phyloP scores from a whole-genome alignment of 2,113 vertebrate species.

The Corythoichthys haematopterus region DNA sequence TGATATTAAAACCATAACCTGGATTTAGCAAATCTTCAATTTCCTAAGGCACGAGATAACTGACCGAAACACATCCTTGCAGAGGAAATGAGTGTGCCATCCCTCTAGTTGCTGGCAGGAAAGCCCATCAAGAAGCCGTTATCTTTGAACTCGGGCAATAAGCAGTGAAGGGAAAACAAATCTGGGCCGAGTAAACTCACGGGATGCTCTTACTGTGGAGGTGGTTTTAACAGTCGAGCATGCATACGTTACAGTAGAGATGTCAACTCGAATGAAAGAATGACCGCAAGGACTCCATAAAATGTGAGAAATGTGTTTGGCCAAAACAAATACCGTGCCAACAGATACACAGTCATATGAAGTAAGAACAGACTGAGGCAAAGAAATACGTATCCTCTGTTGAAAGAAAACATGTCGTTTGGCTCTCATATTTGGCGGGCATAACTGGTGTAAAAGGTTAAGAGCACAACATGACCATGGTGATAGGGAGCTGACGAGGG shows the following conservation, averaged over 20 bases:
- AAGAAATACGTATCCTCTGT: neutral
- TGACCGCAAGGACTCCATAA: neutral
- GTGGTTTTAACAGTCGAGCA: neutral
- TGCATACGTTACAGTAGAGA: neutral
- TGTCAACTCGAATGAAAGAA: neutral
- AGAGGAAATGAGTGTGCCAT: constrained; percentile 29
- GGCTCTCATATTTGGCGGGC: constrained; percentile 6
- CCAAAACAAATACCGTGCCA: neutral
- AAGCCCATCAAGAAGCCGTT: constrained; percentile 28
- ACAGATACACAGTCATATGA: neutral
- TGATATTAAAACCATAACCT: constrained; percentile 1
- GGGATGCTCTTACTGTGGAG: neutral
- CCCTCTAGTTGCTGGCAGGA: constrained; percentile 25
- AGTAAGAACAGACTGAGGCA: neutral
- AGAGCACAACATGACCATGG: constrained; percentile 8
- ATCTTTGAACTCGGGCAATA: constrained; percentile 16
- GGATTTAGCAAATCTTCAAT: constrained; percentile 30
- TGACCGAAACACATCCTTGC: constrained; percentile 30
- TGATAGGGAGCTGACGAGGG: constrained; percentile 13
- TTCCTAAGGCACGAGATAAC: constrained; percentile 37
- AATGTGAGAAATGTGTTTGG: neutral
- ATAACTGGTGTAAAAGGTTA: constrained; percentile 17
- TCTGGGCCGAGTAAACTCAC: constrained; percentile 19
- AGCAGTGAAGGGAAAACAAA: constrained; percentile 17
- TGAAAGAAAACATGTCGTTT: constrained; percentile 9